Evolutionary conservation across 2,113 vertebrate genomes (phyloP), one percentile per base, ranked within the genome.

Genomic region (Baryphthengus martii): DNA sequence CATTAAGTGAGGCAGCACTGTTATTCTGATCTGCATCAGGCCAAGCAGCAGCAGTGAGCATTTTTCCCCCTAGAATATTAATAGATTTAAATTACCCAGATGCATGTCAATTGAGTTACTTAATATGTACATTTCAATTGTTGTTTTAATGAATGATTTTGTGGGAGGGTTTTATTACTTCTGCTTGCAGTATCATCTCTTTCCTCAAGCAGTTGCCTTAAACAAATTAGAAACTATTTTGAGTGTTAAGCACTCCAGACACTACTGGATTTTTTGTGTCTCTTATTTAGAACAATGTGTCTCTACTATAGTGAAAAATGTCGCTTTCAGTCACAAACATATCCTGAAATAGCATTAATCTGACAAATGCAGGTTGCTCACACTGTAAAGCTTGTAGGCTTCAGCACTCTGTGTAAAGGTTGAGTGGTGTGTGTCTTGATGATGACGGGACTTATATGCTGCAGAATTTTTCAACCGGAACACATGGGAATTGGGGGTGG

Each of bases 121-220:
- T 89, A 71, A 90, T 85, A 81, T 49, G n/a, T 94, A 90, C 49
- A 35, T 95, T 93, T 93, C 52, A 85, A 70, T 72, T 90, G 63
- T 88, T 89, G 33, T 63, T 96, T 90, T 87, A 89, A 58, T 53
- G 68, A 74, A 58, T 82, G 31, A 78, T 89, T 93, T 94, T 81
- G 37, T 29, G n/a, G 61, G 28, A 84, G 20, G 24, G 10, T 92
- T 94, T 79, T 89, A 74, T 87, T 93, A 73, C 21, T 93, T 88
- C 88, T 71, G 49, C 14, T 87, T 85, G 47, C 40, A 87, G n/a
- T 78, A 44, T 78, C 9, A 3, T 42, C 59, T 63, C 29, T 89
- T 87, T 86, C 65, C 39, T 91, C 61, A 68, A 53, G 76, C 47
- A 70, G 33, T 56, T 94, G 33, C 23, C 35, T 92, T 81, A 81